These are phyloP conservation scores for Gryon sp. DNA, from an alignment of 1,140 invertebrate genomes.

Conservation along the genomic window DNA sequence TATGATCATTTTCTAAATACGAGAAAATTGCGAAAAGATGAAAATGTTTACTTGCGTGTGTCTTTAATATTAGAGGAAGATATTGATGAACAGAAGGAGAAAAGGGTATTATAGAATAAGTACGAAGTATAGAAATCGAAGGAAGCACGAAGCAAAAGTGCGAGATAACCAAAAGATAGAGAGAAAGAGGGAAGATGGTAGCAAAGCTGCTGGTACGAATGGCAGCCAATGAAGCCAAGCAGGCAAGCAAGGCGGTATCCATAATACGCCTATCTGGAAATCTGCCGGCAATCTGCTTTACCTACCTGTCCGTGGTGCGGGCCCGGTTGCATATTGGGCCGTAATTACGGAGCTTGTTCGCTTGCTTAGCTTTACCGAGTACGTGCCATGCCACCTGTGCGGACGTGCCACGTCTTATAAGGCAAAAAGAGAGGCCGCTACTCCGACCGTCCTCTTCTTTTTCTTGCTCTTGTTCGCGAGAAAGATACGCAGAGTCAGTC, in stretches of 20 bases:
- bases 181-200: constrained; percentile 51
- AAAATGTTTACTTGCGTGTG: too few relatives aligned
- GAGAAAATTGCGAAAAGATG: too few relatives aligned
- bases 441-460: constrained; percentile 38
- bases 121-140: constrained; percentile 45
- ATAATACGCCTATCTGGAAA: constrained; percentile 75
- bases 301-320: constrained; percentile 57
- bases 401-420: constrained; percentile 67
- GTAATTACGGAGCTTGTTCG: constrained; percentile 69
- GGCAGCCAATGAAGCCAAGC: constrained; percentile 53
- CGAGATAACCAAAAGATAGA: constrained; percentile 46
- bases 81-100: background rate
- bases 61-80: too few relatives aligned
- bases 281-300: constrained; percentile 68
- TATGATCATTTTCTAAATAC: too few relatives aligned
- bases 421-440: constrained; percentile 61
- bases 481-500: constrained; percentile 62
- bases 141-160: constrained; percentile 36
- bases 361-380: constrained; percentile 57
- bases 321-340: constrained; percentile 72
- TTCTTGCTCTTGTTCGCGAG: constrained; percentile 62
- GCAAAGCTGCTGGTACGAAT: constrained; percentile 51
- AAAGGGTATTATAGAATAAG: constrained; percentile 34
- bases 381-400: constrained; percentile 69
- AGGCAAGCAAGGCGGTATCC: constrained; percentile 68